Evolutionary conservation across 2,888 invertebrate species (phyloP), one percentile per base, ranked within the genome.

Genomic region (Nomada lathburiana): DNA sequence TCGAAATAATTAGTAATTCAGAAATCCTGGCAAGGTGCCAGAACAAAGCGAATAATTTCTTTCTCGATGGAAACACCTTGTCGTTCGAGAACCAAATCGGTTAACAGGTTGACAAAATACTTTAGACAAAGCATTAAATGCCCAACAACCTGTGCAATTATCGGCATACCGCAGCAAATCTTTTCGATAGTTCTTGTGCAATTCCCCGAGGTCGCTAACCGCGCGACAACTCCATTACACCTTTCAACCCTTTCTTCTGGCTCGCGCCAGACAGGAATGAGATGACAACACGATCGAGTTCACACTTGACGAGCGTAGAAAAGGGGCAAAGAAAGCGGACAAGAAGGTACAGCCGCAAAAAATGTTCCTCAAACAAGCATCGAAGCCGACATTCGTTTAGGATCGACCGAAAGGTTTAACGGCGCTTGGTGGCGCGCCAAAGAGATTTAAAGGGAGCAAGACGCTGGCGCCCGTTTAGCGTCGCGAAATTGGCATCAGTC

Each of bases 401-500:
- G 73, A 71, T 81, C 64, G 77, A 59, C 53, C 18, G 82, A 85
- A 86, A 82, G 80, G 67, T 80, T 82, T 68, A 72, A 83, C 75
- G 85, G 83, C 84, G 78, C 73, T 82, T 81, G 82, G 81, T 76
- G 82, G 75, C 75, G 62, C 75, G 89, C 79, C 80, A 89, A 77
- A 88, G 80, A 73, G 71, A 85, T 85, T 86, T 79, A 83, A 88
- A 83, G 80, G 76, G 72, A 80, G 64, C 74, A 81, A 72, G 78
- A 71, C 74, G 68, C 52, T 74, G 73, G 83, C 74, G 80, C 75
- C 36, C 52, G 79, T 78, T 72, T 69, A 62, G 69, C 71, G 70
- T 75, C 59, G 67, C 77, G 80, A 68, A 86, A 73, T 84, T 86
- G 82, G 86, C 87, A 86, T 79, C 76, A 23, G 73, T 83, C 77